A percentile compares a stretch with the other conserved stretches of the same genome.
phyloP scores from a whole-genome alignment of 2,113 vertebrate species.

The Myodes glareolus region DNA sequence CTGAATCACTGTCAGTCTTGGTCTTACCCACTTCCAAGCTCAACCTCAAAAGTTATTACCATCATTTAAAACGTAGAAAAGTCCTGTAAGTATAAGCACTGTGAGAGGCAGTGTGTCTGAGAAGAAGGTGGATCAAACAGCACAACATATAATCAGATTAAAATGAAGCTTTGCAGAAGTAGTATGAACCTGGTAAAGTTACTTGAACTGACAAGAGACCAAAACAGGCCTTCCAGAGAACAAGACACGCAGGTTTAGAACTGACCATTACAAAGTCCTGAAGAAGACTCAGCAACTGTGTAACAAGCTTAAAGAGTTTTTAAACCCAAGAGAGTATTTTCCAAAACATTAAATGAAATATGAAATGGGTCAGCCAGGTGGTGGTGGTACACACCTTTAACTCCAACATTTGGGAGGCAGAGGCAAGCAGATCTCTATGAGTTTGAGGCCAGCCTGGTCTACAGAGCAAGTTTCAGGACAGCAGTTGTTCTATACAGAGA shows the following conservation, averaged over 20 bases:
- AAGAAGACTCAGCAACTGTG: not conserved
- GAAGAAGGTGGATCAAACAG: not conserved
- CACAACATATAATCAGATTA: not conserved
- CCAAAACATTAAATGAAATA: not conserved
- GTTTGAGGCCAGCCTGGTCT: not conserved
- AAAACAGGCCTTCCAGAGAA: not conserved
- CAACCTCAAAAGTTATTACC: not conserved
- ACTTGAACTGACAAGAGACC: not conserved
- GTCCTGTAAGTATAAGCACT: not conserved
- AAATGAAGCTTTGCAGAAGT: not conserved
- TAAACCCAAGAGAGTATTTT: not conserved
- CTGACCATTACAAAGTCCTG: fast-evolving
- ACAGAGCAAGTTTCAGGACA: not conserved
- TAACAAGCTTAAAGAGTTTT: not conserved
- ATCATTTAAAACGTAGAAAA: not conserved
- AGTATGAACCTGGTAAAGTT: not conserved
- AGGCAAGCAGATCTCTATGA: not conserved
- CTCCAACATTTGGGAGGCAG: not conserved
- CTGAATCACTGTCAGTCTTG: not conserved
- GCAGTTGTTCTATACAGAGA: not conserved
- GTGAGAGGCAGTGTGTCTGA: not conserved
- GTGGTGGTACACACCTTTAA: not conserved
- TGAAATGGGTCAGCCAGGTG: not conserved
- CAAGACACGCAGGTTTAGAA: not conserved
- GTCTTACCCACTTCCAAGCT: not conserved